These are phyloP conservation scores for Cephus sareptanus DNA, from an alignment of 2,888 invertebrate genomes.

Conservation along the genomic window DNA sequence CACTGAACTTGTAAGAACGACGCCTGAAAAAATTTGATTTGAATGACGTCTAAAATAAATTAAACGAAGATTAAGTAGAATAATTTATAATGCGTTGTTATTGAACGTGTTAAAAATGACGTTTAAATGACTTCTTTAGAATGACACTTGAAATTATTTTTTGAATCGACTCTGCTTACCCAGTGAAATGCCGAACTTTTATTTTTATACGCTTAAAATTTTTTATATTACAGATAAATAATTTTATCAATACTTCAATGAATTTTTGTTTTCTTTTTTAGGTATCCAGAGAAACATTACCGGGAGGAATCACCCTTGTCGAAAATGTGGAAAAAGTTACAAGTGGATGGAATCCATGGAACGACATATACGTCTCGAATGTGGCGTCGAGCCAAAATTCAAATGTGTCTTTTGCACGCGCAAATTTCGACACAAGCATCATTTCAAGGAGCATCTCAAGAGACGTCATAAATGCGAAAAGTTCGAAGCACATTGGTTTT, in stretches of 20 bases:
- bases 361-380: constrained; percentile 53
- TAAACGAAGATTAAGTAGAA: too few relatives aligned
- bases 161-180: not conserved
- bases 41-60: too few relatives aligned
- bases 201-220: too few relatives aligned
- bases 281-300: not conserved
- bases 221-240: too few relatives aligned
- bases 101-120: too few relatives aligned
- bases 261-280: constrained; percentile 15
- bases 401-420: constrained; percentile 53
- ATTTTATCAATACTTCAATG: constrained; percentile 5
- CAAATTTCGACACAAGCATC: constrained; percentile 58
- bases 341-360: constrained; percentile 50
- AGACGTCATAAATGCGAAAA: constrained; percentile 8
- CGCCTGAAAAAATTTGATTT: too few relatives aligned
- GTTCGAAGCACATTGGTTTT: constrained; percentile 3
- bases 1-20: too few relatives aligned
- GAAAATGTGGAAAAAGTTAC: constrained; percentile 56
- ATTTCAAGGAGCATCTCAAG: constrained; percentile 47
- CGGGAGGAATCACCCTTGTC: constrained; percentile 34
- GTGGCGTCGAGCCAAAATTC: constrained; percentile 59
- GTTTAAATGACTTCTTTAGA: too few relatives aligned
- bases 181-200: too few relatives aligned
- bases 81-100: too few relatives aligned
- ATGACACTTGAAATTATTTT: too few relatives aligned